Evolutionary conservation across 2,888 invertebrate species (phyloP), one percentile per base, ranked within the genome.

Genomic region (Anagyrus pseudococci): DNA sequence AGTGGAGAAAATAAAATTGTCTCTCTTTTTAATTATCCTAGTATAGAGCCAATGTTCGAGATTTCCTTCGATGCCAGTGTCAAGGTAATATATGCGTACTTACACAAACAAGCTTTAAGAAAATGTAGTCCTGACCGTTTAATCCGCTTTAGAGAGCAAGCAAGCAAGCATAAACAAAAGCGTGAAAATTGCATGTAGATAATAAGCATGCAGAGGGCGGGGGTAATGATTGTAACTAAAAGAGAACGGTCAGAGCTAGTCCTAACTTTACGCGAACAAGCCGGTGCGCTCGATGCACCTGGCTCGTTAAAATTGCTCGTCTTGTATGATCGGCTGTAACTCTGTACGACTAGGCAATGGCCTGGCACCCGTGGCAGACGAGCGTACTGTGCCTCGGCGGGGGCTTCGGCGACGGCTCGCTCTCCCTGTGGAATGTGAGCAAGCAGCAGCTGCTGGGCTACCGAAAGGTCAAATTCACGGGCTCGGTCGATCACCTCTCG

Each of bases 341-440:
- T 29, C 29, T 29, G 29, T 29, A 4, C 29, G 10, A 7, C 6
- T 66, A 78, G 78, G 68, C 73, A 1, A 29, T 75, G 7, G 77
- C 73, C 3, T 78, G 79, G 79, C 76, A 78, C 60, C 78, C 78
- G 13, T 70, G 73, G 67, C 62, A 70, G n/a, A 43, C 57, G 33
- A 68, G 67, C 8, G 47, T 71, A 2, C 48, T 78, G n/a, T 78
- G 77, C 68, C 67, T 77, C 59, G 79, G 79, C 3, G 75, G 72
- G 29, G 71, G 72, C 2, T 26, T 61, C 4, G 62, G 68, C 7
- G 72, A 73, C 49, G 74, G 66, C 7, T 70, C 73, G 23, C 48
- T 78, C 44, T 69, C 74, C n/a, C 59, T 79, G 0, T 78, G 75
- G 75, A 70, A 76, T 66, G 66, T 75, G 44, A 72, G 71, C 59